Base-by-base conservation (phyloP, 2,113 vertebrate genomes). In the Cygnus atratus region DNA sequence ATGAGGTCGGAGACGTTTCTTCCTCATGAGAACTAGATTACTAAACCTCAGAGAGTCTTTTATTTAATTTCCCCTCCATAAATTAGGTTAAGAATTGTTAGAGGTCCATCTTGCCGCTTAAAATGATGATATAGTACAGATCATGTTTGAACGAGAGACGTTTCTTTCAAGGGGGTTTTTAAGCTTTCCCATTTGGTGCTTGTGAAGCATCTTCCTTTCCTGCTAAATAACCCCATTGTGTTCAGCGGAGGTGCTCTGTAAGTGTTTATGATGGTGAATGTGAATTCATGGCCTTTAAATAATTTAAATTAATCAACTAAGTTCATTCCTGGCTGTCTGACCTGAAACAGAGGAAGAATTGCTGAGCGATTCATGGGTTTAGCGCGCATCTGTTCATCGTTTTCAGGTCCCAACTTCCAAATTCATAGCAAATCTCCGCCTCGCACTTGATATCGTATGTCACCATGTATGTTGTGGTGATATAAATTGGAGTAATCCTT, bases 71-170 rank as follows among this genome's bases (percentile, higher is more conserved):
- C 8, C 29, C 9, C 78, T 65, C 77, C 43, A 33, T 91, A 89
- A 92, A 91, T 91, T 35, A 96, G 66, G 73, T 91, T 93, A 95
- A 61, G 54, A 74, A 57, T 62, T 84, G 33, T 50, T 88, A 31
- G 29, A 88, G 90, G 86, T 68, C 59, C 0, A 0, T 93, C 75
- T 85, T 4, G 1, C 26, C 79, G 76, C 63, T 83, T 68, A 52
- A 88, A 88, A 66, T 1, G 0, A 57, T 91, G 58, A 57, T 54
- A 4, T 1, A 76, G 11, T 43, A 15, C 41, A 87, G 71, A 41
- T 35, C 0, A 0, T 15, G 28, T 24, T 59, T 55, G 48, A 84
- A 71, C 29, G 80, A 86, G 93, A 86, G 31, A 5, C 13, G 6
- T 78, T 90, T 74, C 35, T 84, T 50, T 52, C 29, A 35, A 25